Evolutionary conservation across 2,888 invertebrate species (phyloP).

Genomic region (Patella caerulea): DNA sequence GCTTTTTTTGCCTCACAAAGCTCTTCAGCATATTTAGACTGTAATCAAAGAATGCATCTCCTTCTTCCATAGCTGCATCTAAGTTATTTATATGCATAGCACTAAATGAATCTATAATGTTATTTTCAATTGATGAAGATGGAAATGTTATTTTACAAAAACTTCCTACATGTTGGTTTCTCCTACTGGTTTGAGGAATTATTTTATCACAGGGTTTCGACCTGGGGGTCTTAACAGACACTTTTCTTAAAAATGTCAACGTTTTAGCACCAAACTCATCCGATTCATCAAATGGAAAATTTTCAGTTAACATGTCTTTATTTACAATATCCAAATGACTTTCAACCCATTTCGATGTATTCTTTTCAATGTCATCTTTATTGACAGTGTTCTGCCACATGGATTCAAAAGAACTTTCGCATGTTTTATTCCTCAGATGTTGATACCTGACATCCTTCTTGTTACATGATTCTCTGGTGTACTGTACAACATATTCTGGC

Average conservation of each 20-base stretch:
- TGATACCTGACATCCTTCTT: background rate
- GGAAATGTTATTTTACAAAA: background rate
- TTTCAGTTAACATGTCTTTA: background rate
- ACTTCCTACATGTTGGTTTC: background rate
- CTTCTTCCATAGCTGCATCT: constrained; percentile 40
- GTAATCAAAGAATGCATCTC: constrained; percentile 33
- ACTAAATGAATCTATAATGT: constrained; percentile 25
- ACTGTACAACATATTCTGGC: background rate
- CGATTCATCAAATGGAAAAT: background rate
- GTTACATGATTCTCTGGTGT: background rate
- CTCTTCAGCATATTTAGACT: constrained; percentile 37
- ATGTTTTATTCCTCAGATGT: too few relatives aligned
- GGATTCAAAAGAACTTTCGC: background rate
- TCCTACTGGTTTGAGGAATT: background rate
- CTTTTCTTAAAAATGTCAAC: background rate
- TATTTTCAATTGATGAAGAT: background rate
- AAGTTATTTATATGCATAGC: constrained; percentile 37
- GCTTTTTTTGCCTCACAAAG: constrained; percentile 31
- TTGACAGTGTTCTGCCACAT: background rate
- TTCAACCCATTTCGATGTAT: background rate
- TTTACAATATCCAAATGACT: background rate
- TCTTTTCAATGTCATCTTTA: background rate
- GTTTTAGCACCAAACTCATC: background rate
- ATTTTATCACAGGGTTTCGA: background rate
- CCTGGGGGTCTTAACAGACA: background rate